phyloP scores from a whole-genome alignment of 2,113 vertebrate species.

The Syngnathus scovelli region DNA sequence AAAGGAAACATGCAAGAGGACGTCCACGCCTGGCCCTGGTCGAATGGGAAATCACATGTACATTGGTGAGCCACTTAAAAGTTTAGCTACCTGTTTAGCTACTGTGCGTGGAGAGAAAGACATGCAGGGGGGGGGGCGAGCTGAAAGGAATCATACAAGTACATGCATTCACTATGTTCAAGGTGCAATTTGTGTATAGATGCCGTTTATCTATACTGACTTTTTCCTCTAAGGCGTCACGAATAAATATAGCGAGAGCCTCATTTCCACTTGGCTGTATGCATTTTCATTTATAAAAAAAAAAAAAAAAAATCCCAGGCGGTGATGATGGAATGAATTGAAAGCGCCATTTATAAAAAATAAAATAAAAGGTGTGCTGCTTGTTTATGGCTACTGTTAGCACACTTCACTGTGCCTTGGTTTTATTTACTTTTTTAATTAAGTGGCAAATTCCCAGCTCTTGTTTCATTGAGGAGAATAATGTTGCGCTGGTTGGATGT shows the following conservation, averaged over 20 bases:
- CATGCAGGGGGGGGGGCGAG: constrained; percentile 17
- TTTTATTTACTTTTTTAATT: neutral
- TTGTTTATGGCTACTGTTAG: neutral
- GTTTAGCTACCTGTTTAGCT: constrained; percentile 13
- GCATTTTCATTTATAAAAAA: neutral
- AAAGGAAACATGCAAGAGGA: constrained; percentile 3
- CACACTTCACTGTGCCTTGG: neutral
- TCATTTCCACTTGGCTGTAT: neutral
- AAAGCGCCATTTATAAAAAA: neutral
- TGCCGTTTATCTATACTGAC: constrained; percentile 34
- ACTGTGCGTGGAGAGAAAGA: constrained; percentile 33
- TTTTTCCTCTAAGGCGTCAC: constrained; percentile 43
- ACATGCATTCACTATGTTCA: constrained; percentile 48
- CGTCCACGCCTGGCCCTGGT: neutral
- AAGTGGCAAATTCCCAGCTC: neutral
- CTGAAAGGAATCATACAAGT: constrained; percentile 18
- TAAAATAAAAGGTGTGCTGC: neutral
- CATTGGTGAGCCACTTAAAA: constrained; percentile 9
- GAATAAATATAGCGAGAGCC: constrained; percentile 30
- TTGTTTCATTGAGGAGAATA: neutral
- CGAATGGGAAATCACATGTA: neutral
- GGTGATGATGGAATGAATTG: neutral
- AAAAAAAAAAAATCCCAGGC: neutral
- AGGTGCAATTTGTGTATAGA: constrained; percentile 45
- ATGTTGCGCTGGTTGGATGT: neutral